Evolutionary conservation across 2,797 vertebrate genomes (phyloP).

Genomic region (Chaetophractus vellerosus): DNA sequence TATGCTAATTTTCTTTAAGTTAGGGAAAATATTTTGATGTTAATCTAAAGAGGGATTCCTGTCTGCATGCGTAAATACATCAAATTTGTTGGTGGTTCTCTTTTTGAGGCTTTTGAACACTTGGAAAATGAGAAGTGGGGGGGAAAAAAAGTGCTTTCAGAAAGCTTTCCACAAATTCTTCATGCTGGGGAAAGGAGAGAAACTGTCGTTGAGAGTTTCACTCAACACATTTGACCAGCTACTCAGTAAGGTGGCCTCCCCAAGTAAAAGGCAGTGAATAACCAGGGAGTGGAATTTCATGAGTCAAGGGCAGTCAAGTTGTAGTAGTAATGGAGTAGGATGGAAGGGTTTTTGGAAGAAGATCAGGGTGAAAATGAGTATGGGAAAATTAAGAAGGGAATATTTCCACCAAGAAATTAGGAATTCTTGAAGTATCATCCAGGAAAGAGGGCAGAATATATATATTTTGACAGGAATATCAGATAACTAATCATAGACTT

Average conservation of each 20-base stretch:
- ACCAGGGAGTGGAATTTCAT: not conserved
- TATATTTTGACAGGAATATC: not conserved
- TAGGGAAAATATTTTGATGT: slow-evolving; percentile 66
- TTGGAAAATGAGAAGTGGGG: slow-evolving; percentile 69
- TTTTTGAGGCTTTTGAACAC: slow-evolving; percentile 52
- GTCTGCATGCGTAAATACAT: slow-evolving; percentile 75
- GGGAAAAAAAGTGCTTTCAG: slow-evolving; percentile 25
- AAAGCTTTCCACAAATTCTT: slow-evolving; percentile 57
- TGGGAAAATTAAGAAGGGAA: not conserved
- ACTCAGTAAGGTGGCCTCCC: not conserved
- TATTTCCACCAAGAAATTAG: not conserved
- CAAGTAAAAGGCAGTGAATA: not conserved
- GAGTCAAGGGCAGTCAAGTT: not conserved
- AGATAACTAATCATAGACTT: not conserved
- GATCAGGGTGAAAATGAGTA: not conserved
- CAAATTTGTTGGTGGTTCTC: slow-evolving; percentile 56
- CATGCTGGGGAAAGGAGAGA: not conserved
- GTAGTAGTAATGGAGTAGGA: not conserved
- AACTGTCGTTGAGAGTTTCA: not conserved
- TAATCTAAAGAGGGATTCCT: slow-evolving; percentile 77
- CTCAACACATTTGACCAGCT: not conserved
- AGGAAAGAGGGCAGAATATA: not conserved
- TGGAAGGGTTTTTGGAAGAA: not conserved
- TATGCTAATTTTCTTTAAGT: slow-evolving; percentile 64
- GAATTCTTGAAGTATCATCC: not conserved